These are phyloP conservation scores for Tetramorium bicarinatum DNA, from an alignment of 2,888 invertebrate species.

Conservation along the genomic window DNA sequence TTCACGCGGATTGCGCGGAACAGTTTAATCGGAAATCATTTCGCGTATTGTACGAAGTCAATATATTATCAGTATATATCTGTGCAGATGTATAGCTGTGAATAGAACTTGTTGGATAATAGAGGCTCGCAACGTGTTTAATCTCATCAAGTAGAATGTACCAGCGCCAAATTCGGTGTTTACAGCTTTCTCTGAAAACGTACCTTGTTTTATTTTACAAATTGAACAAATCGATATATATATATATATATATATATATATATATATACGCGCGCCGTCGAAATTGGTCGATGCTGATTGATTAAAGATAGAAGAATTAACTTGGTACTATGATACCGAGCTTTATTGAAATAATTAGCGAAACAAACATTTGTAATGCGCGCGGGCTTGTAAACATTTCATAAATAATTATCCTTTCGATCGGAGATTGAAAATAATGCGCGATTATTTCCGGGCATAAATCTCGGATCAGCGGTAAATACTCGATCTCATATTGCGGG, in stretches of 20 bases:
- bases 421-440: conserved; percentile 39
- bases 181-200: not conserved
- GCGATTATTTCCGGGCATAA: conserved; percentile 25
- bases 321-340: not conserved
- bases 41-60: conserved; percentile 46
- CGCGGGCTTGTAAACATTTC: not conserved
- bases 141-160: conserved; percentile 26
- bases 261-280: too few species aligned
- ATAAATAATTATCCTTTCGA: conserved; percentile 26
- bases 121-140: conserved; percentile 33
- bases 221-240: not conserved
- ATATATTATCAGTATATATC: conserved; percentile 42
- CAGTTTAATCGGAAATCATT: conserved; percentile 66
- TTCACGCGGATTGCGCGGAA: conserved; percentile 48
- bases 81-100: conserved; percentile 24
- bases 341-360: not conserved
- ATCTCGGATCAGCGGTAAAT: conserved; percentile 7
- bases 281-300: not conserved
- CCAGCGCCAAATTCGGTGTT: conserved; percentile 10
- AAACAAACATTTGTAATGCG: not conserved
- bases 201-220: not conserved
- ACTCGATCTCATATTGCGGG: conserved; percentile 8
- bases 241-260: too few species aligned
- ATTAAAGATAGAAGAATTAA: not conserved
- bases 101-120: conserved; percentile 43